phyloP scores from a whole-genome alignment of 53 echinoderm and acorn worm genomes.

The Pentamera pediparva region DNA sequence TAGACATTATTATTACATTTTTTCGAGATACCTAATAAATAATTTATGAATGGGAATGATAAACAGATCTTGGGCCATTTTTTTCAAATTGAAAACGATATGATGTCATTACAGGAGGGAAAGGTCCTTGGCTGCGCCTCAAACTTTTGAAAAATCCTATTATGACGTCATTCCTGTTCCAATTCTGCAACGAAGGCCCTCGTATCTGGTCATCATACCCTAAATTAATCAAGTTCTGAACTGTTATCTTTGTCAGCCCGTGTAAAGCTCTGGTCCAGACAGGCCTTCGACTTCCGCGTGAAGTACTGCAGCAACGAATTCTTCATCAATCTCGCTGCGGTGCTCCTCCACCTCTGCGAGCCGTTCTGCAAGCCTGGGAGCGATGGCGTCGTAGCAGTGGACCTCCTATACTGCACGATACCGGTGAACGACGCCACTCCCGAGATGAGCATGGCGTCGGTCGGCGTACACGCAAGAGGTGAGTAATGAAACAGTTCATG shows the following conservation, averaged over 20 bases:
- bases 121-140: background rate
- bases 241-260: conserved; percentile 52
- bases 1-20: too few relatives aligned
- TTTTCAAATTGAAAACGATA: too few relatives aligned
- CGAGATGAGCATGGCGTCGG: conserved; percentile 52
- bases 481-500: too few relatives aligned
- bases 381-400: conserved; percentile 54
- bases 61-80: too few relatives aligned
- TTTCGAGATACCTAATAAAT: too few relatives aligned
- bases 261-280: conserved; percentile 72
- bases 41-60: too few relatives aligned
- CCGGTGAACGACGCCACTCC: conserved; percentile 43
- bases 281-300: conserved; percentile 54
- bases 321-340: conserved; percentile 80
- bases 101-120: too few relatives aligned
- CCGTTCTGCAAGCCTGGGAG: conserved; percentile 71
- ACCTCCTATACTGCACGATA: conserved; percentile 66
- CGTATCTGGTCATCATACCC: background rate
- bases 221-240: background rate
- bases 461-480: conserved; percentile 86
- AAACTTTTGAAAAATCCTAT: background rate
- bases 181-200: background rate
- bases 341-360: conserved; percentile 70
- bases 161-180: background rate
- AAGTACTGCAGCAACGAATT: conserved; percentile 70